Base-by-base conservation (phyloP, 2,113 vertebrate species). In the Chloroceryle aenea region DNA sequence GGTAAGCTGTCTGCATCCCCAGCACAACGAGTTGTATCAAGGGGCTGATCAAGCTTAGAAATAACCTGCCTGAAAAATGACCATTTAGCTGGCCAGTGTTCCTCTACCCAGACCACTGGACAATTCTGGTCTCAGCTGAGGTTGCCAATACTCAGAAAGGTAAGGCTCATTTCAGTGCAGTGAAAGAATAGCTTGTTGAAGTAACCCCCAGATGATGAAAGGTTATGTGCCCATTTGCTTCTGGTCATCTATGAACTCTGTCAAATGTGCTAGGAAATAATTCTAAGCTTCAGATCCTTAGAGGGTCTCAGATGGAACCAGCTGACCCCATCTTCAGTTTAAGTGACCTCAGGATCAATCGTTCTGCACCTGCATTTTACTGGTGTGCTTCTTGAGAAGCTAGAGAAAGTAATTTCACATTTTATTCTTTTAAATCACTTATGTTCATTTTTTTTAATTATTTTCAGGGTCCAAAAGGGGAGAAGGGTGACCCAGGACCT, bases 401-500 rank as follows among this genome's bases (percentile, higher is more conserved):
- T 45, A 77, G 34, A 67, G 23, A 59, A 61, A 69, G 4, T 17
- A 66, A 47, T 86, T 72, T 79, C 78, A 34, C 7, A 8, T 10
- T 32, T 80, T 87, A 48, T 9, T 14, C 9, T 71, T 83, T 87
- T 62, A 74, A 74, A 66, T 74, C 5, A 50, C 8, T 88, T 63
- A 66, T 0, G 2, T 2, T 74, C 1, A 1, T 58, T 59, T 67
- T 68, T 62, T 68, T 78, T 26, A 10, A 43, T 89, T 43, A 29
- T 22, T 26, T 89, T 6, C 96, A 99, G 99, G 99, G 99, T 69
- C 93, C 83, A 52, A 98, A 98, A 93, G 99, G 99, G 59, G 98
- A 96, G 62, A 98, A 97, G 85, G 99, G 99, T 75, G 98, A 98
- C 55, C 94, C 55, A 73, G 99, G 99, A 94, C 96, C 94, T 87